Percentiles rank a stretch among this genome's conserved stretches.
These are phyloP conservation scores for Hydrozoanthus gracilis DNA, from an alignment of 92 coral and sea anemone genomes.

Conservation along the genomic window DNA sequence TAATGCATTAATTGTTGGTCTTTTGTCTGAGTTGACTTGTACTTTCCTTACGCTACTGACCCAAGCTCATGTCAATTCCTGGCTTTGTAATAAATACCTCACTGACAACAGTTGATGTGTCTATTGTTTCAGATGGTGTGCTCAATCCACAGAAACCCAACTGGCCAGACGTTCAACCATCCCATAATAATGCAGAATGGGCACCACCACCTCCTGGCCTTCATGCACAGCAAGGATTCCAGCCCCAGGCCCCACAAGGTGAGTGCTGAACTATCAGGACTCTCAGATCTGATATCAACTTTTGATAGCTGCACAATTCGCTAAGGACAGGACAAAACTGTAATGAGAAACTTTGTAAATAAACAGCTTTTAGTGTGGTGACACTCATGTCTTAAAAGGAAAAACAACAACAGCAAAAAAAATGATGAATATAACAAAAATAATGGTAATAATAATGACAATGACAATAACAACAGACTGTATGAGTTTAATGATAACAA, in stretches of 20 bases:
- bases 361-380: too few species aligned
- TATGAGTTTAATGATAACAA: too few species aligned
- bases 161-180: constrained; percentile 24
- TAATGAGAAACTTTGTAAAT: not conserved
- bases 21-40: too few species aligned
- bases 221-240: not conserved
- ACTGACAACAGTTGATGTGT: not conserved
- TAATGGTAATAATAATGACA: too few species aligned
- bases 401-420: too few species aligned
- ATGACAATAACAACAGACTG: too few species aligned
- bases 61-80: too few species aligned
- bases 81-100: too few species aligned
- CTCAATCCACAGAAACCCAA: constrained; percentile 35
- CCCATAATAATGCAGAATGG: constrained; percentile 19
- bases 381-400: too few species aligned
- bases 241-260: constrained; percentile 1
- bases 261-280: not conserved
- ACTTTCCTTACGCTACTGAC: too few species aligned
- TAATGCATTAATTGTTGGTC: too few species aligned
- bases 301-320: not conserved
- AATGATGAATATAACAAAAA: too few species aligned
- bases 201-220: constrained; percentile 35
- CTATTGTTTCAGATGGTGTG: constrained; percentile 20
- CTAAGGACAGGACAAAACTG: not conserved
- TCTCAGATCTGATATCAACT: not conserved